Evolutionary conservation across 2,113 vertebrate species (phyloP).

Genomic region (Gasterosteus nipponicus): DNA sequence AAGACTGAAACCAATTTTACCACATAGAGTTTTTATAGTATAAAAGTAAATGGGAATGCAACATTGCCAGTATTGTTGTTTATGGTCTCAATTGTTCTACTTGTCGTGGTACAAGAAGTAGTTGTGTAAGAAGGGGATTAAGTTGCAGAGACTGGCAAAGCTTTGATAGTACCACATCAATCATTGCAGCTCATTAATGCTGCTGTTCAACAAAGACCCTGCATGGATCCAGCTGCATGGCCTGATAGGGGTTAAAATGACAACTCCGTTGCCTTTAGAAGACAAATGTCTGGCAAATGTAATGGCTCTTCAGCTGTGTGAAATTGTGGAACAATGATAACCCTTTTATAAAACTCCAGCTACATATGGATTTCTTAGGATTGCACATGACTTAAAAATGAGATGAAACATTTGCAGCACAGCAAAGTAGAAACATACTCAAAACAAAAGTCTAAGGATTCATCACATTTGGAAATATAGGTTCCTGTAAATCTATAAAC

Average conservation of each 20-base stretch:
- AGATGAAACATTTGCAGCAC: too few species aligned
- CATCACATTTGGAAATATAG: background rate
- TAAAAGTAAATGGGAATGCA: background rate
- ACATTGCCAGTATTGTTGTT: background rate
- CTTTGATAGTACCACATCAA: constrained; percentile 66
- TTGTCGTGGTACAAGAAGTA: background rate
- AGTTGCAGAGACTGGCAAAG: constrained; percentile 24
- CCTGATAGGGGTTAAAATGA: constrained; percentile 42
- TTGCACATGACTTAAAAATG: too few species aligned
- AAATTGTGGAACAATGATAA: constrained; percentile 19
- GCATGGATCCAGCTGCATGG: constrained; percentile 42
- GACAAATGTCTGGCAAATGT: constrained; percentile 1
- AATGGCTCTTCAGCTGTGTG: constrained; percentile 9
- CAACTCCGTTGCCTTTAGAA: constrained; percentile 8
- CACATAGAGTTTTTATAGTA: background rate
- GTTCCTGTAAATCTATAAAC: too few species aligned
- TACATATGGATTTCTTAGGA: too few species aligned
- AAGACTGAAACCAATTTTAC: background rate
- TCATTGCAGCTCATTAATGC: constrained; percentile 20
- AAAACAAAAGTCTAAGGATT: background rate
- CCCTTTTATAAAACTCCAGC: too few species aligned
- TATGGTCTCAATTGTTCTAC: constrained; percentile 10
- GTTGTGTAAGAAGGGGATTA: constrained; percentile 9
- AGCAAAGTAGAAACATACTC: background rate
- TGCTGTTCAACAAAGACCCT: constrained; percentile 34